Evolutionary conservation across 2,888 invertebrate species (phyloP).

Genomic region (Leptura quadrifasciata): DNA sequence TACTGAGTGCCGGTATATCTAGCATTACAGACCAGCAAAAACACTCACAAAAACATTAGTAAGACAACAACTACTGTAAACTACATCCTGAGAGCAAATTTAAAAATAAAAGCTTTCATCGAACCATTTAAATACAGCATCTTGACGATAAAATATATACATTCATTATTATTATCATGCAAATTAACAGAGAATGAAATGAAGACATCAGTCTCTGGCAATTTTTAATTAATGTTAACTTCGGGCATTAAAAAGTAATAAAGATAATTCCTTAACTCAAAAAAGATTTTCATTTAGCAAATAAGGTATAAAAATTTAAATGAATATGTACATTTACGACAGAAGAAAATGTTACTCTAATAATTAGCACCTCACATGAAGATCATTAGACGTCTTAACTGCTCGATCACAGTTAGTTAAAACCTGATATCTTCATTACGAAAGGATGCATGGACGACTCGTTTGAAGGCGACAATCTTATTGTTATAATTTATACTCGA

Average conservation of each 20-base stretch:
- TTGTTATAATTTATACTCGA: neutral
- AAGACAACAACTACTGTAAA: no score
- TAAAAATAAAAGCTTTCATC: neutral
- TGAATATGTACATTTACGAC: neutral
- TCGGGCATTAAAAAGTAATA: conserved; percentile 2
- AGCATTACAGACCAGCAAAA: no score
- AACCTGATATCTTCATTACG: conserved; percentile 52
- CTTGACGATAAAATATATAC: neutral
- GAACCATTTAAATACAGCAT: neutral
- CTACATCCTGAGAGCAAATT: neutral
- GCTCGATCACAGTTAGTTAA: conserved; percentile 47
- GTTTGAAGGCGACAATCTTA: conserved; percentile 8
- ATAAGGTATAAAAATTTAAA: neutral
- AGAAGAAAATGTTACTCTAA: conserved; percentile 46
- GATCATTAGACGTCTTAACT: conserved; percentile 48
- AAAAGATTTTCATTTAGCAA: neutral
- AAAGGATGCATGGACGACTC: conserved; percentile 40
- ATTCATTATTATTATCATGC: neutral
- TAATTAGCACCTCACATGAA: conserved; percentile 48
- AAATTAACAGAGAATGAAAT: conserved; percentile 10
- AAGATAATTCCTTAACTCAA: conserved; percentile 14
- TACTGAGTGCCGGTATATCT: no score
- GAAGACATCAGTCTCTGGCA: conserved; percentile 5
- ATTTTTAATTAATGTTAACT: conserved; percentile 1
- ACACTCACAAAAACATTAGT: no score